Percentiles rank a stretch among this genome's conserved stretches.
phyloP scores from a whole-genome alignment of 2,113 vertebrate genomes.

The Apaloderma vittatum region DNA sequence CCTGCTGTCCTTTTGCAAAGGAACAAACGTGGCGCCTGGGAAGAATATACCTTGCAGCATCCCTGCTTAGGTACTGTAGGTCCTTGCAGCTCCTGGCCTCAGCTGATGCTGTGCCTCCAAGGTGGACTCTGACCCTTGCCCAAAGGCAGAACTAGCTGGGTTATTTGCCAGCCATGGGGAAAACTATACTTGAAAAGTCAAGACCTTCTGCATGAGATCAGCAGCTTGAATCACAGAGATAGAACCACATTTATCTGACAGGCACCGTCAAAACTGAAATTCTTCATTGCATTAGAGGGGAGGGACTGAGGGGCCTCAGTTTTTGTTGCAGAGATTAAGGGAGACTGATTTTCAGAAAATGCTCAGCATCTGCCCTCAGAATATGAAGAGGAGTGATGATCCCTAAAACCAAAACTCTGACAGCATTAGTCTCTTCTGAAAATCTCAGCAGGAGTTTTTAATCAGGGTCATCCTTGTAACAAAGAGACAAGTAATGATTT shows the following conservation, averaged over 20 bases:
- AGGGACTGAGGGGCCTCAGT: not conserved
- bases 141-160: not conserved
- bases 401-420: not conserved
- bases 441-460: constrained; percentile 46
- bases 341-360: not conserved
- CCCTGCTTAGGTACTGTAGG: not conserved
- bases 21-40: not conserved
- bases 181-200: not conserved
- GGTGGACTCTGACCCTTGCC: not conserved
- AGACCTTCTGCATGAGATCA: not conserved
- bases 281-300: not conserved
- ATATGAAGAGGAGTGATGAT: not conserved
- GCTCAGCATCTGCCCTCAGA: not conserved
- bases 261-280: not conserved
- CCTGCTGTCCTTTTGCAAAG: not conserved
- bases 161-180: accelerated
- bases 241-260: not conserved
- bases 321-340: not conserved
- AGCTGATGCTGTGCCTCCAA: accelerated
- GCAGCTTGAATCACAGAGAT: not conserved
- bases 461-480: constrained; percentile 23
- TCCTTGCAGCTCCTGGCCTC: accelerated
- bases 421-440: not conserved
- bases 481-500: constrained; percentile 42
- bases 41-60: not conserved